phyloP scores from a whole-genome alignment of 1,140 invertebrate species.

The Drosophila pachea region DNA sequence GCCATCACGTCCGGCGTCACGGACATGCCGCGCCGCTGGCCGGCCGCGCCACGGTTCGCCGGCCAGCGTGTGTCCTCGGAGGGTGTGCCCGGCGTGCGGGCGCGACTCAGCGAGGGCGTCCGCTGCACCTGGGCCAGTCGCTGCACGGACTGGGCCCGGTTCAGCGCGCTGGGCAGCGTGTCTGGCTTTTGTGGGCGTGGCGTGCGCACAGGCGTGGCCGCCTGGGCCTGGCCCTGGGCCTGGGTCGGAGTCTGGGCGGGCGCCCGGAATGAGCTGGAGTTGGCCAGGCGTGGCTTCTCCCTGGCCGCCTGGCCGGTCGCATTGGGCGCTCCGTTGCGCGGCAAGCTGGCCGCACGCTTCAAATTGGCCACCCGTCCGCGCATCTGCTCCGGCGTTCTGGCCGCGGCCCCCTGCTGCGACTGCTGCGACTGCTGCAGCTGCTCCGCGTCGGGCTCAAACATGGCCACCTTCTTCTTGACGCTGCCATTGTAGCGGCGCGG shows the following conservation, averaged over 20 bases:
- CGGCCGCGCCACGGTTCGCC: conserved; percentile 60
- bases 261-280: conserved; percentile 54
- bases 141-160: conserved; percentile 79
- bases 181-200: conserved; percentile 80
- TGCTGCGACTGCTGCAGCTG: conserved; percentile 62
- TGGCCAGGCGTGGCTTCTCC: conserved; percentile 47
- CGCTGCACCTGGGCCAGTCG: conserved; percentile 81
- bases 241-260: conserved; percentile 9
- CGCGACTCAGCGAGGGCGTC: conserved; percentile 81
- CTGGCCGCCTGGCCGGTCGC: conserved; percentile 10
- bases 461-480: conserved; percentile 74
- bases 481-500: conserved; percentile 40
- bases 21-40: conserved; percentile 45
- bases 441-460: conserved; percentile 61
- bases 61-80: conserved; percentile 86
- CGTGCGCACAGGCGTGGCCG: conserved; percentile 74
- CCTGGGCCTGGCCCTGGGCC: neutral
- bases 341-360: conserved; percentile 80
- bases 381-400: conserved; percentile 41
- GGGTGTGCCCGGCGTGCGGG: conserved; percentile 83
- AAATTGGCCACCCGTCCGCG: conserved; percentile 58
- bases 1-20: conserved; percentile 69
- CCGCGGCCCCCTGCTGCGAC: neutral
- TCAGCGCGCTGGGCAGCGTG: conserved; percentile 72
- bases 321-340: conserved; percentile 79